Conservation (phyloP, 2,797 vertebrate species). For the Poecilia gillii region DNA sequence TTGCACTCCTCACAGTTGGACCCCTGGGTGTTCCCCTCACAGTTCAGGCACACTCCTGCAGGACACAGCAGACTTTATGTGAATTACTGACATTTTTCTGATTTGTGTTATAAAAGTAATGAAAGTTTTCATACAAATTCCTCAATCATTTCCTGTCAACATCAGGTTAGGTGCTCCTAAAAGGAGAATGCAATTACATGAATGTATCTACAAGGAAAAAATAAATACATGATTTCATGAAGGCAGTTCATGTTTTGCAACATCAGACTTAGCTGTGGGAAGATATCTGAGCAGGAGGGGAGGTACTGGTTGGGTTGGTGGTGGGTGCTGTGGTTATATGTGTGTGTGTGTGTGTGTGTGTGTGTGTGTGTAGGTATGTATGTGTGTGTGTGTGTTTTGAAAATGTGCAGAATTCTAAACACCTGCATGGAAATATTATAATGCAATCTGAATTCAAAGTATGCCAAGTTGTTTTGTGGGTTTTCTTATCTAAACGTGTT, state of each 20-base stretch:
- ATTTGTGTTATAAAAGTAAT: background rate
- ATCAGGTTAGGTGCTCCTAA: background rate
- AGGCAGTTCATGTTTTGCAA: background rate
- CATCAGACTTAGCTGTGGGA: background rate
- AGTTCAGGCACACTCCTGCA: constrained; percentile 88
- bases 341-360: background rate
- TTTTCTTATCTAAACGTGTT: background rate
- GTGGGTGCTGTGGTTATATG: background rate
- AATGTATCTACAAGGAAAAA: background rate
- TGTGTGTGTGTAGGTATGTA: too few relatives aligned
- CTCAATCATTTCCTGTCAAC: background rate
- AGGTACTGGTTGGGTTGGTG: background rate
- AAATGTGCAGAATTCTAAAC: background rate
- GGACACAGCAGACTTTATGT: constrained; percentile 5
- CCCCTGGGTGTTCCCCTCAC: constrained; percentile 88
- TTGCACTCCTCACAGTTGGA: constrained; percentile 90
- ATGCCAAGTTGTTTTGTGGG: background rate
- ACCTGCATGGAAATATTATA: background rate
- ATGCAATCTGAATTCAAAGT: background rate
- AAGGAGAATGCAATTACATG: too few relatives aligned
- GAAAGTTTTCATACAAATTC: background rate
- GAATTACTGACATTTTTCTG: background rate
- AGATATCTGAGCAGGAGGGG: background rate
- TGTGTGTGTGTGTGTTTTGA: background rate
- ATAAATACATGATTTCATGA: background rate